Conservation (phyloP, 2,113 vertebrate species). For the Platichthys stellatus region DNA sequence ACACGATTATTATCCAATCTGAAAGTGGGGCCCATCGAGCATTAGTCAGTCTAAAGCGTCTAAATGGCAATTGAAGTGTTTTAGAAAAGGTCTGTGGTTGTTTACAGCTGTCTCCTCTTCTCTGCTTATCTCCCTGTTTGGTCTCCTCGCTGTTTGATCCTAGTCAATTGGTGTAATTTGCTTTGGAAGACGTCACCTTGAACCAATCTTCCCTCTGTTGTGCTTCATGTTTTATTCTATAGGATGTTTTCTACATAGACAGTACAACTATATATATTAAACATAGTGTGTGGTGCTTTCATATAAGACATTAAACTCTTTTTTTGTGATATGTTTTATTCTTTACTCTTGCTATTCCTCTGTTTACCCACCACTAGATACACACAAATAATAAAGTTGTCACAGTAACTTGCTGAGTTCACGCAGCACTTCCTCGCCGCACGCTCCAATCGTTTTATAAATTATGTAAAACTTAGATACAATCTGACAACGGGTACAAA, state of each 20-base stretch:
- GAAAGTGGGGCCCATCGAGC: slow-evolving; percentile 32
- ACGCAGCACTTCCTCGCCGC: not conserved
- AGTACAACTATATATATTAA: not conserved
- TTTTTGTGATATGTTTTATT: not conserved
- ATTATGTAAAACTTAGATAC: not conserved
- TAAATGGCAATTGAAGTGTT: slow-evolving; percentile 45
- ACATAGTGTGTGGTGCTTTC: not conserved
- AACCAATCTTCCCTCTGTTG: slow-evolving; percentile 20
- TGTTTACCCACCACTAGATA: not conserved
- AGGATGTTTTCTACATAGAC: not conserved
- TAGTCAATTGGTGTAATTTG: slow-evolving; percentile 39
- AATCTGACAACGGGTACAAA: not conserved
- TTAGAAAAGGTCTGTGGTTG: slow-evolving; percentile 23
- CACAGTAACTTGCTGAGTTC: not conserved
- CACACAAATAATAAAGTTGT: slow-evolving; percentile 2
- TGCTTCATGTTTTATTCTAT: slow-evolving; percentile 6
- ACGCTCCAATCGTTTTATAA: not conserved
- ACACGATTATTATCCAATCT: slow-evolving; percentile 51
- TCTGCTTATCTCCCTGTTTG: slow-evolving; percentile 26
- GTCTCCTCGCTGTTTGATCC: slow-evolving; percentile 17
- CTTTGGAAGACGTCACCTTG: slow-evolving; percentile 24
- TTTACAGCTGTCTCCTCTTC: slow-evolving; percentile 37
- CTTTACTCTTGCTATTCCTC: not conserved
- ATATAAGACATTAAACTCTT: not conserved
- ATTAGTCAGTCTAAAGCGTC: slow-evolving; percentile 37